Conservation (phyloP, 2,888 invertebrate species). For the Euproctis similis region DNA sequence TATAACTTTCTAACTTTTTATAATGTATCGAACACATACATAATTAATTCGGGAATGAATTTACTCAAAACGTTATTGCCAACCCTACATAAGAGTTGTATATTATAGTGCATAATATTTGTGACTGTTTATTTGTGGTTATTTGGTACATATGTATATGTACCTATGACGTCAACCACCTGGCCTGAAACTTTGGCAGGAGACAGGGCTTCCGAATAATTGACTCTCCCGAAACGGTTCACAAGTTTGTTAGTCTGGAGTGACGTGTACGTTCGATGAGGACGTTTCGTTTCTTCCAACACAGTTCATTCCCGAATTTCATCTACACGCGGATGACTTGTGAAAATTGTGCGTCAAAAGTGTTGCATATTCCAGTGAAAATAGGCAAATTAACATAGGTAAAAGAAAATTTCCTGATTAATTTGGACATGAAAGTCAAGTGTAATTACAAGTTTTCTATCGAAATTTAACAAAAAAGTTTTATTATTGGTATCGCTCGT, state of each 20-base stretch:
- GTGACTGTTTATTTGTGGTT: conserved; percentile 39
- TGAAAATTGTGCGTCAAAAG: conserved; percentile 17
- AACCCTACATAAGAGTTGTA: conserved; percentile 41
- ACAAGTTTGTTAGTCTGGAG: conserved; percentile 66
- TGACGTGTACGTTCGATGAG: conserved; percentile 39
- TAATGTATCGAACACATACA: too few species aligned
- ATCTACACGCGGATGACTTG: conserved; percentile 20
- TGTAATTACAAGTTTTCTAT: conserved; percentile 13
- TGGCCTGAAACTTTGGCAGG: conserved; percentile 71
- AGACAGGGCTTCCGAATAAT: conserved; percentile 64
- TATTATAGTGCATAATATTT: conserved; percentile 53
- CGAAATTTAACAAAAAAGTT: conserved; percentile 18
- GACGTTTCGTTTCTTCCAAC: conserved; percentile 20
- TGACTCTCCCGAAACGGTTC: conserved; percentile 61
- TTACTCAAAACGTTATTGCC: too few species aligned
- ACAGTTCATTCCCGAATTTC: conserved; percentile 26
- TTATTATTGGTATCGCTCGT: conserved; percentile 16
- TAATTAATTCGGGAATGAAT: too few species aligned
- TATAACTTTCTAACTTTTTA: too few species aligned
- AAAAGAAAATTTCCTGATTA: too few species aligned
- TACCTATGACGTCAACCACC: conserved; percentile 63
- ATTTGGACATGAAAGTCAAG: too few species aligned
- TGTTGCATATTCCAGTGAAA: conserved; percentile 12
- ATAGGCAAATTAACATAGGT: too few species aligned
- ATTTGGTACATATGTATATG: conserved; percentile 43